Base-by-base conservation (phyloP, 2,888 invertebrate genomes). In the Pseudococcus jackbeardsleyi region DNA sequence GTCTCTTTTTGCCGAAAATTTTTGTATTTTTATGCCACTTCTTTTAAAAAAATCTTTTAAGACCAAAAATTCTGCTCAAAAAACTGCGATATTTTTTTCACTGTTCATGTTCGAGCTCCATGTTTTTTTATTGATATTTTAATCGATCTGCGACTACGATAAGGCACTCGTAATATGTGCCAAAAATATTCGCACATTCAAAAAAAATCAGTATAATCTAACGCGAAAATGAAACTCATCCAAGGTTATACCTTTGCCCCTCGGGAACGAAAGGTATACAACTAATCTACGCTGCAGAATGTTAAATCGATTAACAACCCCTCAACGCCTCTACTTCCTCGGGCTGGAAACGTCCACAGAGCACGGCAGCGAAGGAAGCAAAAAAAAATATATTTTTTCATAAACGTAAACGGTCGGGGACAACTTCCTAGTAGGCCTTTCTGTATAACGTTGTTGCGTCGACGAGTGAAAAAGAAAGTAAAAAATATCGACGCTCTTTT, bases 221-320 rank as follows among this genome's bases (percentile, higher is more conserved):
- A 12, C 19, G 64, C 64, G 12, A 64, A 64, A 64, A 64, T 64
- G 11, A 19, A 64, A 19, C 64, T 12, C 64, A 64, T 64, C 6
- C 19, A 64, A 64, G 64, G 64, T 64, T 64, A 64, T 22, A 64
- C 22, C 9, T 22, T 64, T 19, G 64, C 22, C 22, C 64, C 64
- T 64, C 22, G 64, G 22, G 64, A 64, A 64, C 64, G 64, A 64
- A 64, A 64, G 22, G 64, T 64, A 64, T 15, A 50, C 59, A 64
- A 19, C 64, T 64, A 22, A 64, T 64, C 64, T 64, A 22, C 19
- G 64, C 64, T 64, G 19, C 64, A 64, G 64, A 64, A 64, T 64
- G 64, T 64, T 64, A 64, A 64, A 64, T 64, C 64, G 64, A 64
- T 64, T 64, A 64, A 64, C 22, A 22, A 64, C 64, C 64, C 64